phyloP scores from a whole-genome alignment of 2,888 invertebrate genomes.

The Agrenia bidenticulata region DNA sequence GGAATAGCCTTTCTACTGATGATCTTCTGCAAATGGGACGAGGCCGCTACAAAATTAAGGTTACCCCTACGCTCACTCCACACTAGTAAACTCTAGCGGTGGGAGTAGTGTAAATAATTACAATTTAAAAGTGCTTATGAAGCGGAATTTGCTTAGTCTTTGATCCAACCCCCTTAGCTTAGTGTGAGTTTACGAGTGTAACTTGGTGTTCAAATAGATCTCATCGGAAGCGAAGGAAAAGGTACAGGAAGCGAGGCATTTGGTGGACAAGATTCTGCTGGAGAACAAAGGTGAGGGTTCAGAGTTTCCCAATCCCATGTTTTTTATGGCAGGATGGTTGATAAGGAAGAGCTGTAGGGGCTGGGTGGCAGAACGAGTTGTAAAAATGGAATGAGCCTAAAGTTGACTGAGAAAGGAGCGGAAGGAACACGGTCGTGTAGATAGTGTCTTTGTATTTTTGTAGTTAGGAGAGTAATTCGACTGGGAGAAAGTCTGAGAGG shows the following conservation, averaged over 20 bases:
- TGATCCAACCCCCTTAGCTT: too few species aligned
- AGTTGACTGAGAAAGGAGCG: conserved; percentile 17
- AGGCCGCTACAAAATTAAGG: conserved; percentile 62
- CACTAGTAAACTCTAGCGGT: too few species aligned
- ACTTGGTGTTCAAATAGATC: conserved; percentile 57
- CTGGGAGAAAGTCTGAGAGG: too few species aligned
- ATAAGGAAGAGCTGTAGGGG: too few species aligned
- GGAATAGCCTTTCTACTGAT: conserved; percentile 61
- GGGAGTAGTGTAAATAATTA: too few species aligned
- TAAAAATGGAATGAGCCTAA: background rate
- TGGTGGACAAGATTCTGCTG: conserved; percentile 63
- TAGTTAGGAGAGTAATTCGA: too few species aligned
- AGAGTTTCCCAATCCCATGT: background rate
- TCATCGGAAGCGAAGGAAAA: conserved; percentile 61
- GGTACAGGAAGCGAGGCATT: conserved; percentile 60
- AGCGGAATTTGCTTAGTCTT: too few species aligned
- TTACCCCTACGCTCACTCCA: conserved; percentile 48
- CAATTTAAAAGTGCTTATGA: too few species aligned
- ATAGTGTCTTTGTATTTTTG: conserved; percentile 10
- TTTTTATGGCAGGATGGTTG: too few species aligned
- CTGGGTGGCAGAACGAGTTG: too few species aligned
- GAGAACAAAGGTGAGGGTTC: conserved; percentile 61
- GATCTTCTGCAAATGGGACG: conserved; percentile 63
- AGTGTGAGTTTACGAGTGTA: too few species aligned
- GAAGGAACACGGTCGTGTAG: conserved; percentile 26